Evolutionary conservation across 2,113 vertebrate species (phyloP).

Genomic region (Suncus etruscus): DNA sequence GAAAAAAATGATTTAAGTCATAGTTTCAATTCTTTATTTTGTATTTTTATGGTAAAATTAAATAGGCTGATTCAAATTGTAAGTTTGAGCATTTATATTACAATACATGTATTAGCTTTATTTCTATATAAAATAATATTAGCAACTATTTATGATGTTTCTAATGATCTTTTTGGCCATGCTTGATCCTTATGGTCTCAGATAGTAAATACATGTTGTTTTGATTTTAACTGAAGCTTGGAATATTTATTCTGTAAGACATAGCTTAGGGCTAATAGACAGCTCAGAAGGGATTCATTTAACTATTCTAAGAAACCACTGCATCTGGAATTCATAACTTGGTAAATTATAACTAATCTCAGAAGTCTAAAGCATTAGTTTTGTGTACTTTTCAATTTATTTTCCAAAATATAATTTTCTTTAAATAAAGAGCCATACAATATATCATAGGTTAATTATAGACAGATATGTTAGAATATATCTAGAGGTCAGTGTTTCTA

Average conservation of each 20-base stretch:
- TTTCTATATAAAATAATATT: constrained; percentile 24
- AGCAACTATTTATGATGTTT: constrained; percentile 3
- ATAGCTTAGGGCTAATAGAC: constrained; percentile 45
- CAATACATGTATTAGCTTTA: not conserved
- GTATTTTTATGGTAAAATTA: too few relatives aligned
- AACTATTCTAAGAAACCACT: constrained; percentile 5
- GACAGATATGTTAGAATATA: not conserved
- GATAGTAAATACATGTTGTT: constrained; percentile 1
- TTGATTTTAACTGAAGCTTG: constrained; percentile 37
- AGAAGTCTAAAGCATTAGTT: not conserved
- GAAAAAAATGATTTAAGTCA: not conserved
- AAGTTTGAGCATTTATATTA: constrained; percentile 38
- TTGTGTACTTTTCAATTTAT: constrained; percentile 1
- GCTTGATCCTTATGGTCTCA: not conserved
- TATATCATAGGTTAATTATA: not conserved
- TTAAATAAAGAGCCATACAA: not conserved
- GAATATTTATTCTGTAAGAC: constrained; percentile 49
- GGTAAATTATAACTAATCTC: constrained; percentile 23
- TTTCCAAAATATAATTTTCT: constrained; percentile 47
- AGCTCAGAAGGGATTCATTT: constrained; percentile 53
- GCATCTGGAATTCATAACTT: constrained; percentile 11
- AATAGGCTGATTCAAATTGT: not conserved
- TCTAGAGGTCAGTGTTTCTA: too few relatives aligned
- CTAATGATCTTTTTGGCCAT: not conserved
- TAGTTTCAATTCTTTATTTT: not conserved